Evolutionary conservation across 2,888 invertebrate genomes (phyloP).

Genomic region (Leucophenga montana): DNA sequence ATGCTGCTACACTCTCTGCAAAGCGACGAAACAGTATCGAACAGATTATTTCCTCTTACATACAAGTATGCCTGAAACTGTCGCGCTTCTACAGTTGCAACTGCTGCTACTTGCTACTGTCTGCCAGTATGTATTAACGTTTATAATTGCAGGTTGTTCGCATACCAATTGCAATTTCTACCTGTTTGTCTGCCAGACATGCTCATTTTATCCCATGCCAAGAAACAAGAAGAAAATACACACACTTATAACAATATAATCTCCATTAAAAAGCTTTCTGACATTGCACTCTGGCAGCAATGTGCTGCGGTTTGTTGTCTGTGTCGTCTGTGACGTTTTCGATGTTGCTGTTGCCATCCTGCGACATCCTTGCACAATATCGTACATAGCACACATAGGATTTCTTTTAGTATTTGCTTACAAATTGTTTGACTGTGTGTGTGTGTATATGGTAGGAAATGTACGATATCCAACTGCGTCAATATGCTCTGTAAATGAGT

Average conservation of each 20-base stretch:
- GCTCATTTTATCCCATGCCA: background rate
- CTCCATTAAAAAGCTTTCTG: conserved; percentile 68
- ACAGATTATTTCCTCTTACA: no score
- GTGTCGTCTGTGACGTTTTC: no score
- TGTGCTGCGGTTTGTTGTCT: background rate
- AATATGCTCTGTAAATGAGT: no score
- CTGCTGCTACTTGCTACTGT: conserved; percentile 9
- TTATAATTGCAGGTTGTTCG: conserved; percentile 66
- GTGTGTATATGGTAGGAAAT: background rate
- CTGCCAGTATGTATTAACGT: conserved; percentile 62
- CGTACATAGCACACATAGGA: no score
- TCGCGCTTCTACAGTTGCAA: background rate
- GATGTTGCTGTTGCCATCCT: background rate
- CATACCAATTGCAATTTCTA: conserved; percentile 33
- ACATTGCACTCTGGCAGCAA: conserved; percentile 49
- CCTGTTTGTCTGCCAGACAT: background rate
- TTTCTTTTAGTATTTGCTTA: background rate
- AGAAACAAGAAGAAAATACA: background rate
- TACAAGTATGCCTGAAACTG: conserved; percentile 7
- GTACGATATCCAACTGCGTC: no score
- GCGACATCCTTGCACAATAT: background rate
- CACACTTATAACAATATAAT: conserved; percentile 67
- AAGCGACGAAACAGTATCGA: no score
- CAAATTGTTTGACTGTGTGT: background rate
- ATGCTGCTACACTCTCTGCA: background rate